Percentiles rank a stretch among this genome's conserved stretches.
Conservation (phyloP, 2,888 invertebrate species). For the Strigamia crassipes region DNA sequence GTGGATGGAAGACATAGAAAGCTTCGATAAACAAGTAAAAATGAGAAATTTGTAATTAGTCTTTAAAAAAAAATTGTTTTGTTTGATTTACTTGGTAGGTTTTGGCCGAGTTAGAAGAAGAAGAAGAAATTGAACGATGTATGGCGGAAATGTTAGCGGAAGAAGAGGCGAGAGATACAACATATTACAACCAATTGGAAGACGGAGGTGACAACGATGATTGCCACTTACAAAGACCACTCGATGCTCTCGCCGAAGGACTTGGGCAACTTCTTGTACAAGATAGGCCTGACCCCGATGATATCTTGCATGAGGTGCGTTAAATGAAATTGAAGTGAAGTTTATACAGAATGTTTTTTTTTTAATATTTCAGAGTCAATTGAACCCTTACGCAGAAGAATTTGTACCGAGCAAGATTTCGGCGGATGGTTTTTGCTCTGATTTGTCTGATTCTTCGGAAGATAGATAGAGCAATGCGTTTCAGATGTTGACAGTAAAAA, state of each 20-base stretch:
- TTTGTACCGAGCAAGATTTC: slow-evolving; percentile 47
- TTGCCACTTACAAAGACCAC: slow-evolving; percentile 27
- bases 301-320: slow-evolving; percentile 12
- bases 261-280: slow-evolving; percentile 29
- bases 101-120: slow-evolving; percentile 50
- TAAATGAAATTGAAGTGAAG: not conserved
- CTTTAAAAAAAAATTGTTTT: not conserved
- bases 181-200: slow-evolving; percentile 45
- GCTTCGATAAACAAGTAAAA: slow-evolving; percentile 83
- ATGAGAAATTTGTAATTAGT: not conserved
- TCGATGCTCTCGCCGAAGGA: slow-evolving; percentile 28
- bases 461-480: slow-evolving; percentile 48
- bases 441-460: slow-evolving; percentile 47
- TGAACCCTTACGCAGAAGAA: slow-evolving; percentile 50
- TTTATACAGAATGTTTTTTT: too few species aligned
- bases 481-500: slow-evolving; percentile 38
- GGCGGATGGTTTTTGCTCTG: not conserved
- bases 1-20: slow-evolving; percentile 95
- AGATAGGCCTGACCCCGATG: slow-evolving; percentile 32
- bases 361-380: slow-evolving; percentile 43
- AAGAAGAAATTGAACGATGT: slow-evolving; percentile 50
- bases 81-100: slow-evolving; percentile 39
- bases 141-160: slow-evolving; percentile 51
- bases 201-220: slow-evolving; percentile 4
- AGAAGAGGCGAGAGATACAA: slow-evolving; percentile 50